phyloP scores from a whole-genome alignment of 2,888 invertebrate genomes.

The Harpagoxenus sublaevis region DNA sequence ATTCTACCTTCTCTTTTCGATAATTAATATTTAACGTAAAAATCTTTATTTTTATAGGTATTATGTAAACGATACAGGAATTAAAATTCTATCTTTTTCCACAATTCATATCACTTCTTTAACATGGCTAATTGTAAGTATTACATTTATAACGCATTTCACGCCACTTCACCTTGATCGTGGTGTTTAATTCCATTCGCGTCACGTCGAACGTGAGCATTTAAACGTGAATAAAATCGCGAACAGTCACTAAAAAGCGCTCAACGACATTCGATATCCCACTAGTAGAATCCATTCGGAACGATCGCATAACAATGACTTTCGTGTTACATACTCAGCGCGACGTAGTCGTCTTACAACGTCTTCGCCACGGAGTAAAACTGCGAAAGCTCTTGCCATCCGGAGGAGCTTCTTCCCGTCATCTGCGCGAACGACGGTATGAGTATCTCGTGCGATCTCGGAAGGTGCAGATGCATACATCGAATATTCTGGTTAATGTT shows the following conservation, averaged over 20 bases:
- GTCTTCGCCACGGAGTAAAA: slow-evolving; percentile 38
- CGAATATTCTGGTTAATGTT: slow-evolving; percentile 57
- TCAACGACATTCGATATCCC: slow-evolving; percentile 43
- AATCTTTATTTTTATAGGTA: not conserved
- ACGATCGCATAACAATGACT: slow-evolving; percentile 44
- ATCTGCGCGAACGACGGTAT: slow-evolving; percentile 30
- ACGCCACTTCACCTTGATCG: not conserved
- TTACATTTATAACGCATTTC: not conserved
- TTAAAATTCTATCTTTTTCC: too few relatives aligned
- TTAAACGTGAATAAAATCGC: slow-evolving; percentile 41
- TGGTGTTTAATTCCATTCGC: slow-evolving; percentile 5
- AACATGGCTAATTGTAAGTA: not conserved
- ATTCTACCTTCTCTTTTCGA: not conserved
- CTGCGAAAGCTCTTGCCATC: slow-evolving; percentile 32
- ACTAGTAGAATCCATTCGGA: not conserved
- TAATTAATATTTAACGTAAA: not conserved
- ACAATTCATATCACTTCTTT: not conserved
- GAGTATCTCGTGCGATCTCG: slow-evolving; percentile 26
- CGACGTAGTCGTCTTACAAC: slow-evolving; percentile 19
- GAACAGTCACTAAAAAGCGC: slow-evolving; percentile 35
- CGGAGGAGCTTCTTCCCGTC: slow-evolving; percentile 20
- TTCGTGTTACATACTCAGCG: slow-evolving; percentile 1
- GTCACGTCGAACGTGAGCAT: not conserved
- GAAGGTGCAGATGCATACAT: slow-evolving; percentile 15
- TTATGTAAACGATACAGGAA: not conserved